Evolutionary conservation across 2,888 invertebrate genomes (phyloP).

Genomic region (Saturnia pavonia): DNA sequence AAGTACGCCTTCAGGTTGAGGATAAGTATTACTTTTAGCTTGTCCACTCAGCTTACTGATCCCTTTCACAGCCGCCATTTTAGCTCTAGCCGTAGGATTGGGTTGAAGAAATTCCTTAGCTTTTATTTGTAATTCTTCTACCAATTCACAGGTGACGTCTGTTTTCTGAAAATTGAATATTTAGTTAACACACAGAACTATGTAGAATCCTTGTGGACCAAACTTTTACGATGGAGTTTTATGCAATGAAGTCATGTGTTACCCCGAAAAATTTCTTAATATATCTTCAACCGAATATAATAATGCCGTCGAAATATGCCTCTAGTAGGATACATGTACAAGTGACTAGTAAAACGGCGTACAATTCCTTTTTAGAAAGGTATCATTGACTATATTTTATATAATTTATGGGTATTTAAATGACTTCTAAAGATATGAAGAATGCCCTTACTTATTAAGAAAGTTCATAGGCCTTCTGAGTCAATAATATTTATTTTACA

Average conservation of each 20-base stretch:
- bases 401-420: not conserved
- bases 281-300: no score
- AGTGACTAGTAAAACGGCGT: not conserved
- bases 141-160: slow-evolving; percentile 97
- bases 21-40: slow-evolving; percentile 98
- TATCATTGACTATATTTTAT: not conserved
- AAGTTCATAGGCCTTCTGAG: not conserved
- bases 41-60: slow-evolving; percentile 98
- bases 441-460: not conserved
- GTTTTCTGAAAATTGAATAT: slow-evolving; percentile 88
- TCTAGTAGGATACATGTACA: not conserved
- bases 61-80: slow-evolving; percentile 97
- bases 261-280: no score
- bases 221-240: not conserved
- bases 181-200: not conserved
- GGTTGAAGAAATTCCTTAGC: slow-evolving; percentile 99
- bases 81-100: slow-evolving; percentile 97
- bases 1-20: slow-evolving; percentile 98
- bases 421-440: not conserved
- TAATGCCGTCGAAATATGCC: no score
- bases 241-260: not conserved
- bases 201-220: not conserved
- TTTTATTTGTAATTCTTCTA: slow-evolving; percentile 97
- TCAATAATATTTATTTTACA: not conserved
- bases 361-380: not conserved